Percentiles rank a stretch among this genome's conserved stretches.
Evolutionary conservation across 2,797 vertebrate genomes (phyloP).

Genomic region (Typhlichthys eigenmanni): DNA sequence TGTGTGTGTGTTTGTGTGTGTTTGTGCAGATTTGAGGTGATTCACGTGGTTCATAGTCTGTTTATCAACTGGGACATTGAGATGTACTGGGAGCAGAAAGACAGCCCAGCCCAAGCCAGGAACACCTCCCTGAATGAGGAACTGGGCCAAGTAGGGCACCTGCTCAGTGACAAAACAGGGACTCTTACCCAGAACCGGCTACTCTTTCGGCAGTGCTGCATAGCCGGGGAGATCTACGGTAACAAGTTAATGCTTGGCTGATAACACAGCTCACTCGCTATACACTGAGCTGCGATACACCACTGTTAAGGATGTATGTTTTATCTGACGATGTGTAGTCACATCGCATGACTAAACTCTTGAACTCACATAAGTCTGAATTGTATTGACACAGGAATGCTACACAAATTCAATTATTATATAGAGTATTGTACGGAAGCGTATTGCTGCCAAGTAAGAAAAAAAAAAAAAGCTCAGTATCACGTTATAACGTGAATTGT

Average conservation of each 20-base stretch:
- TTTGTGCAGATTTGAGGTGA: conserved; percentile 82
- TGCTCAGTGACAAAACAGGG: conserved; percentile 96
- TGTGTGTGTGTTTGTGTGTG: conserved; percentile 7
- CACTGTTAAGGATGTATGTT: no score
- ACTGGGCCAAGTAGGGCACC: conserved; percentile 89
- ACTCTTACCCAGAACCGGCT: conserved; percentile 92
- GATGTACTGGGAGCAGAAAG: conserved; percentile 79
- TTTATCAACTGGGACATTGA: conserved; percentile 89
- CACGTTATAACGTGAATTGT: no score
- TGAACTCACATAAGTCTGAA: no score
- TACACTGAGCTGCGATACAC: no score
- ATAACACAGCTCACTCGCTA: not conserved
- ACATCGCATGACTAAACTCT: no score
- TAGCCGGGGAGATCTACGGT: conserved; percentile 86
- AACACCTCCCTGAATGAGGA: conserved; percentile 88
- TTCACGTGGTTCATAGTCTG: conserved; percentile 87
- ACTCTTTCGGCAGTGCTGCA: conserved; percentile 90
- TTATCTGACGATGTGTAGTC: no score
- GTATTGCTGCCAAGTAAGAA: no score
- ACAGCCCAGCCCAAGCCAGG: conserved; percentile 81
- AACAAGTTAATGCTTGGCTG: conserved; percentile 6
- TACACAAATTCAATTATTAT: not conserved
- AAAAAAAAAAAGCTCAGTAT: no score
- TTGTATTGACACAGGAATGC: not conserved
- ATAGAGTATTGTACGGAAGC: not conserved